These are phyloP conservation scores for Aspidapion aeneum DNA, from an alignment of 2,888 invertebrate species.

Conservation along the genomic window DNA sequence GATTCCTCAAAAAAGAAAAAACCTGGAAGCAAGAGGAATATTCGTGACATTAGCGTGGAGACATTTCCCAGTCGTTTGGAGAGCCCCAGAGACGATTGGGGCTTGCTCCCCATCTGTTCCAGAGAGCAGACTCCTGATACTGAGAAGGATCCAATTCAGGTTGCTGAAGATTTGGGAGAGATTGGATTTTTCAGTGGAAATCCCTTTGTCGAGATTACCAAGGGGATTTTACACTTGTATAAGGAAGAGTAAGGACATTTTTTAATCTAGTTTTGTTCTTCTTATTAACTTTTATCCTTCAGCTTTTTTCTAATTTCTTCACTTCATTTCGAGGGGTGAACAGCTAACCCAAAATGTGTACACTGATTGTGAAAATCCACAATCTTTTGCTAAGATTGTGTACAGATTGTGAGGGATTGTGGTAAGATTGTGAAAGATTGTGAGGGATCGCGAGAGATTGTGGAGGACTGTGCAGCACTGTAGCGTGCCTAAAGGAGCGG, in stretches of 20 bases:
- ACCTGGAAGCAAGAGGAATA: constrained; percentile 64
- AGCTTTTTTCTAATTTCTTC: constrained; percentile 1
- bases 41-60: constrained; percentile 73
- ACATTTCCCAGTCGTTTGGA: constrained; percentile 68
- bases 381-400: no score
- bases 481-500: neutral
- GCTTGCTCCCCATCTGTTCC: constrained; percentile 60
- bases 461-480: no score
- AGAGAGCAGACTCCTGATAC: constrained; percentile 47
- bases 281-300: constrained; percentile 1
- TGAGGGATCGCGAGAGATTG: no score
- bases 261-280: neutral
- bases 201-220: constrained; percentile 94
- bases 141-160: constrained; percentile 34
- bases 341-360: no score
- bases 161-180: constrained; percentile 48
- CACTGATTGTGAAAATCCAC: no score
- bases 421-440: no score
- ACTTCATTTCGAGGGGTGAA: no score
- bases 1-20: constrained; percentile 43
- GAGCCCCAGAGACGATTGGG: constrained; percentile 51
- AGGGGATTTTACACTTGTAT: constrained; percentile 94
- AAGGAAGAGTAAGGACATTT: constrained; percentile 81
- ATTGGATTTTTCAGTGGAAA: constrained; percentile 92
- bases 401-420: no score